Conservation (phyloP, 2,888 invertebrate species). For the Pristionchus fissidentatus region DNA sequence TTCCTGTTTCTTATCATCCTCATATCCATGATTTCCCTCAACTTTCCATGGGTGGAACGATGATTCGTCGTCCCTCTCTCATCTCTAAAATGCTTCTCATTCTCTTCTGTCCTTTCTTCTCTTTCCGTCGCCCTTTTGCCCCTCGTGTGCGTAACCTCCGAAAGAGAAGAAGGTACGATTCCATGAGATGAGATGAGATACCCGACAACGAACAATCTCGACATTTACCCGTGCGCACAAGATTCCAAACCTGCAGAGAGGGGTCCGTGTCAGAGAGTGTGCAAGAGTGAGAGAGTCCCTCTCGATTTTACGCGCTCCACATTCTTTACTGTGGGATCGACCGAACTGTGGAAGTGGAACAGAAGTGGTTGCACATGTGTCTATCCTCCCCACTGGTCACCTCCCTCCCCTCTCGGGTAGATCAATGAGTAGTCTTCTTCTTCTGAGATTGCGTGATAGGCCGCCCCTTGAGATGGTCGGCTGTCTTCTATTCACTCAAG, state of each 20-base stretch:
- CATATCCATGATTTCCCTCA: background rate
- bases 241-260: background rate
- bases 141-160: constrained; percentile 18
- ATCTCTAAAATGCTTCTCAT: background rate
- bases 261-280: too few species aligned
- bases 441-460: constrained; percentile 35
- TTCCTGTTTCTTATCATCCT: background rate
- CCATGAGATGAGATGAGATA: too few species aligned
- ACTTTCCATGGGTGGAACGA: too few species aligned
- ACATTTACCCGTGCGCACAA: background rate
- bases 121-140: constrained; percentile 24
- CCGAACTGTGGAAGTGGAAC: too few species aligned
- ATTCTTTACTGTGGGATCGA: background rate
- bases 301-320: too few species aligned
- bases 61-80: background rate
- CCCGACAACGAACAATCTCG: background rate
- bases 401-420: background rate
- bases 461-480: background rate
- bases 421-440: too few species aligned
- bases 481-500: background rate
- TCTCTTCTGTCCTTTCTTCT: background rate
- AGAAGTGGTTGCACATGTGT: too few species aligned
- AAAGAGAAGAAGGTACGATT: background rate
- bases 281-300: too few species aligned
- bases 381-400: too few species aligned